Conservation (phyloP, 2,888 invertebrate species). For the Drosophila recens region DNA sequence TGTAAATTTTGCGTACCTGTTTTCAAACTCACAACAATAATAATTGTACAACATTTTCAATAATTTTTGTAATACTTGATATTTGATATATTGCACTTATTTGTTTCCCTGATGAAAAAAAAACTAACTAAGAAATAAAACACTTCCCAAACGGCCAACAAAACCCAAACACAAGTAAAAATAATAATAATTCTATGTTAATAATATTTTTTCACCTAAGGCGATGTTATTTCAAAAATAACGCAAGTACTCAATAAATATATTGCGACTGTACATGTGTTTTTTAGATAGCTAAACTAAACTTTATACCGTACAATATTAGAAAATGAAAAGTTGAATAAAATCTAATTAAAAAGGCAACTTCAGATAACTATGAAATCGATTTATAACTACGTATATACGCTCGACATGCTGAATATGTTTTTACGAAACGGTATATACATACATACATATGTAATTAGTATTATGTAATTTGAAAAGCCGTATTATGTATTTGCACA, state of each 20-base stretch:
- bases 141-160: slow-evolving; percentile 74
- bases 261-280: slow-evolving; percentile 75
- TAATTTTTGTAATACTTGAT: slow-evolving; percentile 42
- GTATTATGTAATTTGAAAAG: slow-evolving; percentile 44
- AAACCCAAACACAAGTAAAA: slow-evolving; percentile 39
- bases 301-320: slow-evolving; percentile 78
- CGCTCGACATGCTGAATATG: slow-evolving; percentile 79
- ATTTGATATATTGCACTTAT: slow-evolving; percentile 44
- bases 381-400: slow-evolving; percentile 55
- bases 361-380: slow-evolving; percentile 46
- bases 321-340: slow-evolving; percentile 58
- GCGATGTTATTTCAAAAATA: slow-evolving; percentile 72
- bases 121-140: slow-evolving; percentile 13
- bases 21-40: slow-evolving; percentile 57
- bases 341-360: slow-evolving; percentile 39
- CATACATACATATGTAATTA: slow-evolving; percentile 24
- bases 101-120: slow-evolving; percentile 24
- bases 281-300: slow-evolving; percentile 79
- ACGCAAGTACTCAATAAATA: slow-evolving; percentile 61
- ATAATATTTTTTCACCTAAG: slow-evolving; percentile 43
- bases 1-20: slow-evolving; percentile 24
- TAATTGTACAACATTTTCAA: slow-evolving; percentile 53
- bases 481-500: slow-evolving; percentile 71
- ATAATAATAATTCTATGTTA: slow-evolving; percentile 42
- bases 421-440: slow-evolving; percentile 53